Evolutionary conservation across 2,113 vertebrate species (phyloP).

Genomic region (Aplodontia rufa): DNA sequence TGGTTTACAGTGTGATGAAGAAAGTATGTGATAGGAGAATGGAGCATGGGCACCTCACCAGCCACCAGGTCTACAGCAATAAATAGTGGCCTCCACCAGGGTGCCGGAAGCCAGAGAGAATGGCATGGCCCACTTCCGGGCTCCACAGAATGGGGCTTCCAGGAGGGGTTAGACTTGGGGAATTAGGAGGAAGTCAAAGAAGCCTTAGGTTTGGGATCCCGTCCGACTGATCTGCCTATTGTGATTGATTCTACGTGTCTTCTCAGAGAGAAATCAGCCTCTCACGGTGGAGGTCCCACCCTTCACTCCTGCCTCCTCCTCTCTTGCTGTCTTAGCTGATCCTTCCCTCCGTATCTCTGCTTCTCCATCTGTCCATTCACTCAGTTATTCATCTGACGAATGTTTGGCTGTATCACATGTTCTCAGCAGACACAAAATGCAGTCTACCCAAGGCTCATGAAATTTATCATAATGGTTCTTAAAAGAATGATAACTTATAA

Average conservation of each 20-base stretch:
- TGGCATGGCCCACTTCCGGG: not conserved
- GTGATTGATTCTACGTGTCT: not conserved
- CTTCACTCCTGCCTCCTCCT: not conserved
- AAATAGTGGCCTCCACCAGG: not conserved
- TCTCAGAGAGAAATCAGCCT: not conserved
- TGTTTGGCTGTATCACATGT: not conserved
- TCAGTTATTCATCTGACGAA: not conserved
- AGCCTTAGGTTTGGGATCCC: not conserved
- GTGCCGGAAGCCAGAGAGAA: not conserved
- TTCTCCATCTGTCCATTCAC: not conserved
- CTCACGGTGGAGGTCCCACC: accelerated
- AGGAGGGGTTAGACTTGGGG: not conserved
- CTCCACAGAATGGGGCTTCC: not conserved
- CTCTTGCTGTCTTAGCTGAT: not conserved
- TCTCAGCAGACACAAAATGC: not conserved
- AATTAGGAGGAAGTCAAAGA: not conserved
- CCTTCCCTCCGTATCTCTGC: not conserved
- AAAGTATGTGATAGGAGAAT: constrained; percentile 47
- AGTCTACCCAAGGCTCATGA: not conserved
- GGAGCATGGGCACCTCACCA: not conserved
- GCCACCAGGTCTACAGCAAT: not conserved
- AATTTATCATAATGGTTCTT: not conserved
- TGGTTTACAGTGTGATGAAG: constrained; percentile 84
- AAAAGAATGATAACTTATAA: not conserved
- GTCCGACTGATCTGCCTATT: not conserved